phyloP scores from a whole-genome alignment of 2,113 vertebrate genomes.

The Myrmecophaga tridactyla region DNA sequence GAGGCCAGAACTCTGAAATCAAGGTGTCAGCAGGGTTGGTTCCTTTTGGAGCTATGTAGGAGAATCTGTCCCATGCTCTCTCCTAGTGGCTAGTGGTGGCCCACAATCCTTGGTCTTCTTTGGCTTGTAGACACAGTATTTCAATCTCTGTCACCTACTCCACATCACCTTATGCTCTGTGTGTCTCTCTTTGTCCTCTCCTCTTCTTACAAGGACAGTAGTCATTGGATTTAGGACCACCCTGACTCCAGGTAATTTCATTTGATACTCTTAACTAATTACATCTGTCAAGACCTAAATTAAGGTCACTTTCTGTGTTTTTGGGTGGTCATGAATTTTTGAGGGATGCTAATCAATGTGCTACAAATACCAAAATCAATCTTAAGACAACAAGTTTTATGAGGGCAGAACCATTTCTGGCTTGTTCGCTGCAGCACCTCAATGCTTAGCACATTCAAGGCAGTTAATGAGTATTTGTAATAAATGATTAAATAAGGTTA shows the following conservation, averaged over 20 bases:
- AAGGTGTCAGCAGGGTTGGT: too few species aligned
- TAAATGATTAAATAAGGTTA: neutral
- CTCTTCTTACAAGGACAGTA: neutral
- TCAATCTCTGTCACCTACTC: neutral
- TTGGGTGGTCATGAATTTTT: neutral
- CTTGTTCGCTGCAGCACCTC: neutral
- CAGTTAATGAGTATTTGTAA: neutral
- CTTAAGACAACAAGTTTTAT: neutral
- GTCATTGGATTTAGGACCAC: neutral
- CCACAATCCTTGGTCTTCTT: fast-evolving
- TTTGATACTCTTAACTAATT: neutral
- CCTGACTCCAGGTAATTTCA: neutral
- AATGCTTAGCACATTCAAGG: neutral
- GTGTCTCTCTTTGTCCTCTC: neutral
- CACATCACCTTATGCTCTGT: neutral
- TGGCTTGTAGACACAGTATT: neutral
- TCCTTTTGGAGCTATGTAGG: neutral
- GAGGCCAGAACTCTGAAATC: too few species aligned
- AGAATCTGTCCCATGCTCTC: fast-evolving
- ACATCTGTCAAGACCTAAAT: neutral
- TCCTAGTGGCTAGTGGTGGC: neutral
- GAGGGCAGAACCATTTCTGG: neutral
- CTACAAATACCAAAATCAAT: neutral
- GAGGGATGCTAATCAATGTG: neutral
- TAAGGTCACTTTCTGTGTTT: neutral